phyloP scores from a whole-genome alignment of 2,113 vertebrate genomes.

The Myotis lucifugus region DNA sequence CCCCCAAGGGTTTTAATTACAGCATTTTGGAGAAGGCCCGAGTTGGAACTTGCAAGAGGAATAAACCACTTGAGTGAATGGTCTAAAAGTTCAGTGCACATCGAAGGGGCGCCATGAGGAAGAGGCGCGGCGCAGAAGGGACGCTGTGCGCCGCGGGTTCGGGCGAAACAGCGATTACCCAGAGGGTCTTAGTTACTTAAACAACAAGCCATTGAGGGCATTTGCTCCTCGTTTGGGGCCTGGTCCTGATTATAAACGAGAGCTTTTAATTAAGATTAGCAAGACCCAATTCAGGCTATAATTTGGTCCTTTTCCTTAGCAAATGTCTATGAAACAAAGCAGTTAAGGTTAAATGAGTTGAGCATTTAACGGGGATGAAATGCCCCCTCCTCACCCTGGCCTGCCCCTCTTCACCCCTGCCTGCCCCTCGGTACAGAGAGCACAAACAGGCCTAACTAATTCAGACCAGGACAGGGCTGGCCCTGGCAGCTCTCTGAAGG shows the following conservation, averaged over 20 bases:
- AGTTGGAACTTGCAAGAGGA: conserved; percentile 70
- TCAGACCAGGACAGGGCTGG: background rate
- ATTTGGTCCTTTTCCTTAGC: conserved; percentile 85
- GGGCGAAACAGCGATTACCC: conserved; percentile 78
- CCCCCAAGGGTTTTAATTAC: conserved; percentile 67
- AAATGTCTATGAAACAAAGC: conserved; percentile 86
- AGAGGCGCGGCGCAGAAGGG: conserved; percentile 46
- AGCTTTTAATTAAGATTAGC: conserved; percentile 88
- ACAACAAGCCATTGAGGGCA: conserved; percentile 80
- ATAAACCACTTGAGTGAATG: conserved; percentile 74
- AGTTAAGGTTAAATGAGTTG: conserved; percentile 87
- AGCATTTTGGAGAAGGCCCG: conserved; percentile 40
- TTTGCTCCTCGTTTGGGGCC: conserved; percentile 76
- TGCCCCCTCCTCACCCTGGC: conserved; percentile 10
- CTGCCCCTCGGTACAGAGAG: conserved; percentile 1
- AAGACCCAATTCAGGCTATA: conserved; percentile 85
- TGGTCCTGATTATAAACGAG: conserved; percentile 85
- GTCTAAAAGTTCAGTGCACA: conserved; percentile 4
- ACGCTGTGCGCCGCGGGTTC: conserved; percentile 31
- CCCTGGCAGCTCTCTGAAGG: background rate
- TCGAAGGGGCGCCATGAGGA: conserved; percentile 59
- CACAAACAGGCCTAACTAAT: conserved; percentile 55
- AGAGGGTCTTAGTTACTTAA: conserved; percentile 78
- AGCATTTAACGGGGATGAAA: conserved; percentile 74
- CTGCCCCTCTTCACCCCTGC: background rate